Evolutionary conservation across 2,888 invertebrate species (phyloP).

Genomic region (Omphaloscelis lunosa): DNA sequence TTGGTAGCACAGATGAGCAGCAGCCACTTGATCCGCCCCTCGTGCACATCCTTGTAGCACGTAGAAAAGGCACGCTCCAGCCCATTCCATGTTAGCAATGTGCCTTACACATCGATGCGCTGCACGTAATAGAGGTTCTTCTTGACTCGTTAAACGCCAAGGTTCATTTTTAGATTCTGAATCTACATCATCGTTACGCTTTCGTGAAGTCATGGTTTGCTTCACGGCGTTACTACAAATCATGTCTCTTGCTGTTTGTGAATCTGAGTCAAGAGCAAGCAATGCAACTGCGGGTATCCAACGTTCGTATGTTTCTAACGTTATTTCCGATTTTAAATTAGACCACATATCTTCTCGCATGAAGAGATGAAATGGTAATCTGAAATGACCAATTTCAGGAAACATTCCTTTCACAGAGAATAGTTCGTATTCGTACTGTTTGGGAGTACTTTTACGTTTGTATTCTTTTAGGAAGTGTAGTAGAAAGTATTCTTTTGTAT

Average conservation of each 20-base stretch:
- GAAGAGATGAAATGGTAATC: conserved; percentile 88
- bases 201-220: conserved; percentile 88
- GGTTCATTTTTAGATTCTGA: conserved; percentile 80
- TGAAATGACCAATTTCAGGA: conserved; percentile 88
- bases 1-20: conserved; percentile 88
- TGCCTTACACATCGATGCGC: conserved; percentile 88
- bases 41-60: conserved; percentile 88
- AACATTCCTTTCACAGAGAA: conserved; percentile 89
- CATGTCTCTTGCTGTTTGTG: conserved; percentile 88
- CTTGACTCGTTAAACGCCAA: conserved; percentile 84
- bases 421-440: conserved; percentile 88
- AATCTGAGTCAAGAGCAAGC: conserved; percentile 83
- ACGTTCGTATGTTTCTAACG: conserved; percentile 87
- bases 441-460: conserved; percentile 83
- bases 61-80: conserved; percentile 89
- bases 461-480: conserved; percentile 87
- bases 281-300: conserved; percentile 87
- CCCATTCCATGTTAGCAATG: conserved; percentile 90
- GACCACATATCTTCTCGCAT: conserved; percentile 89
- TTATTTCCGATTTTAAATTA: conserved; percentile 89
- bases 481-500: conserved; percentile 84
- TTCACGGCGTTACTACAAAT: conserved; percentile 89
- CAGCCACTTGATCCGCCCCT: conserved; percentile 89
- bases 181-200: conserved; percentile 76
- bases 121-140: conserved; percentile 85